Percentiles rank a stretch among this genome's conserved stretches.
These are phyloP conservation scores for Piprites chloris DNA, from an alignment of 2,113 vertebrate species.

Conservation along the genomic window DNA sequence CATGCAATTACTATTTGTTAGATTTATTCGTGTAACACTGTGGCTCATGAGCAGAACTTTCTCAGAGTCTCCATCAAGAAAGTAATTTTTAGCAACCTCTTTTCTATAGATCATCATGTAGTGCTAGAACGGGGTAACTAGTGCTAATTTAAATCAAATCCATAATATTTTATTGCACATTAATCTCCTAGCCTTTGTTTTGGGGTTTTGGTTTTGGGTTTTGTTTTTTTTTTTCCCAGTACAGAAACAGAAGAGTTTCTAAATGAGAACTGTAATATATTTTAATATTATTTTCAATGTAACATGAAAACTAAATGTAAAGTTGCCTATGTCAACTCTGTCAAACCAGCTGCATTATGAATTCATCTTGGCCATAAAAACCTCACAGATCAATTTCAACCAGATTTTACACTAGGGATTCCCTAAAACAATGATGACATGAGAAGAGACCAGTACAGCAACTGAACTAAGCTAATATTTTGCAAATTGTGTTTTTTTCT, in stretches of 20 bases:
- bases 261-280: background rate
- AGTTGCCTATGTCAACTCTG: background rate
- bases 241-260: background rate
- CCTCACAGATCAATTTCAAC: background rate
- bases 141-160: background rate
- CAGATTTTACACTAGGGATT: background rate
- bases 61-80: background rate
- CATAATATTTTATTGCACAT: background rate
- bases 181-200: background rate
- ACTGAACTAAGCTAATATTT: background rate
- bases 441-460: background rate
- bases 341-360: background rate
- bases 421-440: background rate
- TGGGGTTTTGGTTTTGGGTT: background rate
- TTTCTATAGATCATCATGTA: background rate
- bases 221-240: background rate
- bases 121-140: background rate
- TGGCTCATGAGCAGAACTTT: background rate
- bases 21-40: background rate
- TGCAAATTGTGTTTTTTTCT: background rate
- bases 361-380: background rate
- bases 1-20: background rate
- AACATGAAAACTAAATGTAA: background rate
- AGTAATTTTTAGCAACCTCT: background rate
- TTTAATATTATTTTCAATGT: background rate